Base-by-base conservation (phyloP, 2,797 vertebrate species). In the Antrozous pallidus region DNA sequence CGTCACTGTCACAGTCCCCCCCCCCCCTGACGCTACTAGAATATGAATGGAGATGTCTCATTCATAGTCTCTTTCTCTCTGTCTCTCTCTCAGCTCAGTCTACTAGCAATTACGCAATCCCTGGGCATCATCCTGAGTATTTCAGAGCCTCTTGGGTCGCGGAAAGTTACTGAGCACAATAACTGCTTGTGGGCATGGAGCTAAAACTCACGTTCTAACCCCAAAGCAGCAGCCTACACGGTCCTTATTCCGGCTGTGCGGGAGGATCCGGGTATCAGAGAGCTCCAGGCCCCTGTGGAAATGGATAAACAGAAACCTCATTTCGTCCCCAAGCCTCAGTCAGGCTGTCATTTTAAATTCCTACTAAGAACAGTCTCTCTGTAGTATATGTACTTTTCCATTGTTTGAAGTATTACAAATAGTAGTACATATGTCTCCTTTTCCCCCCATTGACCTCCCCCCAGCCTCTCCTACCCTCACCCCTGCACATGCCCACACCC, bases 161-260 rank as follows among this genome's bases (percentile, higher is more conserved):
- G 73, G 45, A 58, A 85, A 89, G 67, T 80, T 79, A 83, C 33
- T 69, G 69, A 87, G 47, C 67, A 88, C 49, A 31, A 81, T 54
- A 93, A 88, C 42, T 83, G 49, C 31, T 82, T 51, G 8, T 86
- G 63, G 36, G 18, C 38, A 73, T 17, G 2, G 6, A 91, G 20
- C 69, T 83, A 73, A 82, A 95, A 86, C 61, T 69, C 74, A 63
- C 54, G 36, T 90, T 96, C 79, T 86, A 92, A 94, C 77, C 90
- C 93, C 78, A 84, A 88, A 91, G 84, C 54, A 80, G n/a, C 33
- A 88, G 51, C 65, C 20, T 40, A 33, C 28, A 42, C 54, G 67
- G 73, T 91, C 67, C 65, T 94, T 91, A 88, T 88, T 70, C 12
- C 6, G 12, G 56, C n/a, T 74, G 45, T 80, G n/a, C 1, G 1